phyloP scores from a whole-genome alignment of 1,140 invertebrate species.

The Bombus affinis region DNA sequence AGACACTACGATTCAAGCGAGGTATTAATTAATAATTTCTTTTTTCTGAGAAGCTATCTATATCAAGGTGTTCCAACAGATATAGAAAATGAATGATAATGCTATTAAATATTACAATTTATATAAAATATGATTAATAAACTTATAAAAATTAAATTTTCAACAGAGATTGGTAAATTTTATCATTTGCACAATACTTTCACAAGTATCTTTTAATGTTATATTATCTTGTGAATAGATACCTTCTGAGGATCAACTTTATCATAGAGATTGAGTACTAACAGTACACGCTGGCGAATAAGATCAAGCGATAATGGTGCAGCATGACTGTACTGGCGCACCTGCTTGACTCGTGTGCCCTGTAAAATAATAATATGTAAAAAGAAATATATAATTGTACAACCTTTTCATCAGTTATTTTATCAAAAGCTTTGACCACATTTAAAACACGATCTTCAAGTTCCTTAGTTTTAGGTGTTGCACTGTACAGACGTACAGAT shows the following conservation, averaged over 20 bases:
- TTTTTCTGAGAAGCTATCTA: slow-evolving; percentile 49
- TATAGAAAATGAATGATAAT: background rate
- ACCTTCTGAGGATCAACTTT: slow-evolving; percentile 97
- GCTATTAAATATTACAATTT: background rate
- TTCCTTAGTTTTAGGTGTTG: slow-evolving; percentile 78
- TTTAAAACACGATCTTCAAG: slow-evolving; percentile 89
- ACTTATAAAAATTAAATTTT: background rate
- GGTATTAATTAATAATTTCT: slow-evolving; percentile 55
- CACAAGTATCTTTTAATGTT: slow-evolving; percentile 29
- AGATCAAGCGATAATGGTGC: slow-evolving; percentile 90
- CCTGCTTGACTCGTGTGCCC: slow-evolving; percentile 83
- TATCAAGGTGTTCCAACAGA: slow-evolving; percentile 49
- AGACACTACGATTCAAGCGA: slow-evolving; percentile 78
- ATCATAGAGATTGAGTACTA: slow-evolving; percentile 97
- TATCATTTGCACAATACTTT: slow-evolving; percentile 30
- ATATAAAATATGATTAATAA: background rate
- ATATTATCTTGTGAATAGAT: slow-evolving; percentile 73
- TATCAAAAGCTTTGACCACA: slow-evolving; percentile 91
- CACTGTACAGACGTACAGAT: slow-evolving; percentile 45
- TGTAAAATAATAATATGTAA: slow-evolving; percentile 85
- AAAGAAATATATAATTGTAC: slow-evolving; percentile 75
- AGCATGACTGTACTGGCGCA: slow-evolving; percentile 88
- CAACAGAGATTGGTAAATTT: background rate
- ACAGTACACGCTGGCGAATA: slow-evolving; percentile 93
- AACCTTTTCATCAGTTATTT: slow-evolving; percentile 90